A percentile compares a stretch with the other conserved stretches of the same genome.
Evolutionary conservation across 2,113 vertebrate genomes (phyloP).

Genomic region (Chelonoidis abingdonii): DNA sequence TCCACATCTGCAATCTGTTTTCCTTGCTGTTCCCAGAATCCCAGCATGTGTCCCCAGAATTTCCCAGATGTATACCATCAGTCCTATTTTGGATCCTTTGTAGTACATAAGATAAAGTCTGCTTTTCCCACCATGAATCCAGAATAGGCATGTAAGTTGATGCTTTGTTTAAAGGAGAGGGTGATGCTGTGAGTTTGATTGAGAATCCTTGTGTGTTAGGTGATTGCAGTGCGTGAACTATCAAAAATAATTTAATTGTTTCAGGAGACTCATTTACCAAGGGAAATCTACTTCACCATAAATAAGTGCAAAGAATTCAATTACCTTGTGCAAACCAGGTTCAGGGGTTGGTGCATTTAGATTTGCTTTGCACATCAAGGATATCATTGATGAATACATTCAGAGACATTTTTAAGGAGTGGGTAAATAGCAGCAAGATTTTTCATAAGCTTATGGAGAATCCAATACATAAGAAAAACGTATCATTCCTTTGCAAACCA

Average conservation of each 20-base stretch:
- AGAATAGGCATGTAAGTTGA: not conserved
- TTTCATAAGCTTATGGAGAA: not conserved
- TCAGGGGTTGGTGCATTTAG: not conserved
- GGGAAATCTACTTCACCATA: not conserved
- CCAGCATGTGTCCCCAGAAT: constrained; percentile 57
- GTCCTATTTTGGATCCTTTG: constrained; percentile 67
- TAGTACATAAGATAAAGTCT: constrained; percentile 56
- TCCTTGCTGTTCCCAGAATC: constrained; percentile 68
- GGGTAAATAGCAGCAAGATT: not conserved
- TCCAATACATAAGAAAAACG: not conserved
- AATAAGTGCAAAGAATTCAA: not conserved
- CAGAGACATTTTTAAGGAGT: not conserved
- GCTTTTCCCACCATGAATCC: constrained; percentile 58
- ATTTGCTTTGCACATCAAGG: not conserved
- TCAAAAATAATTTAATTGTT: not conserved
- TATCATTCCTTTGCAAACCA: not conserved
- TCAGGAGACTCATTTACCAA: not conserved
- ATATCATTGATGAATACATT: not conserved
- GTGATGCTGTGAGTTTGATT: constrained; percentile 32
- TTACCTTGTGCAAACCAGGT: not conserved
- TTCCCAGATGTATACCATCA: constrained; percentile 68
- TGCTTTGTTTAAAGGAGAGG: constrained; percentile 28
- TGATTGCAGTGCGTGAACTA: not conserved
- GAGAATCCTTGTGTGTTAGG: not conserved
- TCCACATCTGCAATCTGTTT: constrained; percentile 35